Evolutionary conservation across 2,888 invertebrate genomes (phyloP).

Genomic region (Trisateles emortualis): DNA sequence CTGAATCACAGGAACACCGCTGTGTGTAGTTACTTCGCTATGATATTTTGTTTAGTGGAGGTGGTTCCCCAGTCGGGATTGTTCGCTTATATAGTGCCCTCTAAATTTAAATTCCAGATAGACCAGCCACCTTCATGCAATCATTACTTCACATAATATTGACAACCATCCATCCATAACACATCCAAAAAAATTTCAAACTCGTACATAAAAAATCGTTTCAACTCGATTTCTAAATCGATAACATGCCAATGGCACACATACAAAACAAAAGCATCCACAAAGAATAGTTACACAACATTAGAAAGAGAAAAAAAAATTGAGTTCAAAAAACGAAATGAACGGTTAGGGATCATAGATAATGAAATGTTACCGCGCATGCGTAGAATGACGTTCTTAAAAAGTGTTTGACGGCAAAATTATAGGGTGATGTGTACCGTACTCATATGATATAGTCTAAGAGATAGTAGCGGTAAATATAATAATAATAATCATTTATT

Average conservation of each 20-base stretch:
- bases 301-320: constrained; percentile 36
- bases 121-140: no score
- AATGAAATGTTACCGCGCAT: constrained; percentile 69
- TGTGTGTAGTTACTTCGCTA: no score
- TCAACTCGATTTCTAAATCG: constrained; percentile 8
- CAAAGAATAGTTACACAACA: constrained; percentile 35
- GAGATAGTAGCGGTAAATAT: constrained; percentile 24
- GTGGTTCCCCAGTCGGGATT: no score
- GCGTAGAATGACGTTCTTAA: constrained; percentile 76
- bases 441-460: constrained; percentile 42
- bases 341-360: constrained; percentile 70
- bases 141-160: no score
- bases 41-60: no score
- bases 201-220: constrained; percentile 1
- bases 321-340: constrained; percentile 57
- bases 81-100: no score
- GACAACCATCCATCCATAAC: neutral
- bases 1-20: no score
- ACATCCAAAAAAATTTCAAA: neutral
- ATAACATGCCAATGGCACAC: constrained; percentile 17
- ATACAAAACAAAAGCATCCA: constrained; percentile 32
- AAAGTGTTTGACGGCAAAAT: constrained; percentile 82
- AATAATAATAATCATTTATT: no score
- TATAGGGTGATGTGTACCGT: constrained; percentile 58
- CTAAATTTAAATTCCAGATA: no score